These are phyloP conservation scores for Lepidocyrtinus sp. DNA, from an alignment of 2,888 invertebrate species.

Conservation along the genomic window DNA sequence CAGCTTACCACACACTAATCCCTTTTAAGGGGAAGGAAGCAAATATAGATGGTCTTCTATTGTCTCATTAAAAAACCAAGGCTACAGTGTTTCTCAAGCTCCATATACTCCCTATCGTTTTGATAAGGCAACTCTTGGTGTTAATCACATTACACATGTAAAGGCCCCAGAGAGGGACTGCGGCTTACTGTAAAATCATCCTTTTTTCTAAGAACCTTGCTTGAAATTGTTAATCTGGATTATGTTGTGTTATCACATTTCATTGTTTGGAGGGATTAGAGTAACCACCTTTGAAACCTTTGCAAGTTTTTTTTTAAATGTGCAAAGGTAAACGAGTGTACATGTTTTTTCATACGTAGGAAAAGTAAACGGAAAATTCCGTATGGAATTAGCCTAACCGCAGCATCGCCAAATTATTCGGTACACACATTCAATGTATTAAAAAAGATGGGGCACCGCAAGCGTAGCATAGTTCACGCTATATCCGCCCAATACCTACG, in stretches of 20 bases:
- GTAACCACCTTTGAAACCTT: background rate
- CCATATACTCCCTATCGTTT: background rate
- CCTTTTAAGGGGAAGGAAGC: background rate
- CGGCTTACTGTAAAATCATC: background rate
- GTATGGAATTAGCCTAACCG: too few relatives aligned
- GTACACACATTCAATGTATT: too few relatives aligned
- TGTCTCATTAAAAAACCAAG: background rate
- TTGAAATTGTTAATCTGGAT: background rate
- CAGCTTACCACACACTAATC: background rate
- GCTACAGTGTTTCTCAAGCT: background rate
- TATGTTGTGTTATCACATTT: background rate
- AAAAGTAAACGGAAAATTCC: too few relatives aligned
- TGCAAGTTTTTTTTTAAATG: background rate
- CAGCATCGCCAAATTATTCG: too few relatives aligned
- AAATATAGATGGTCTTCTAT: too few relatives aligned
- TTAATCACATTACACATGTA: background rate
- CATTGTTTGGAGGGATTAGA: background rate
- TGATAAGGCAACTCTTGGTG: background rate
- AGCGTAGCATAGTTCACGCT: too few relatives aligned
- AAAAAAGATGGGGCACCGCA: too few relatives aligned
- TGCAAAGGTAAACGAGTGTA: background rate
- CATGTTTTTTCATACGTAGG: too few relatives aligned
- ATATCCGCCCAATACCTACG: too few relatives aligned
- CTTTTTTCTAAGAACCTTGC: background rate
- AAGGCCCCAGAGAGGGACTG: background rate